Evolutionary conservation across 2,888 invertebrate species (phyloP).

Genomic region (Heliconius cydno): DNA sequence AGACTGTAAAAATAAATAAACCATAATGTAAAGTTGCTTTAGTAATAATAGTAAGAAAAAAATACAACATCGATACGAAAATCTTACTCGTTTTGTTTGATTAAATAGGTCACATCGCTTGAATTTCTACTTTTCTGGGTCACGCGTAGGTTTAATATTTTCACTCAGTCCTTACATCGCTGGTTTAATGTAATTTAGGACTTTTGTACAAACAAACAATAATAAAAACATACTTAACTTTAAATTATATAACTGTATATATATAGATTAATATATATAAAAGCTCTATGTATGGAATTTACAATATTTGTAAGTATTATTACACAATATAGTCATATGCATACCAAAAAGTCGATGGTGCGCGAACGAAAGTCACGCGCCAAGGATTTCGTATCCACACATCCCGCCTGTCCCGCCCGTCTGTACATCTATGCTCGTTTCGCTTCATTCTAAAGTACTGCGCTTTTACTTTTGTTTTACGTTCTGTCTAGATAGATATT

Average conservation of each 20-base stretch:
- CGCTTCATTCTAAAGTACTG: slow-evolving; percentile 43
- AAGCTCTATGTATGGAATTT: slow-evolving; percentile 57
- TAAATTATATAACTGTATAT: background rate
- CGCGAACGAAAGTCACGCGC: slow-evolving; percentile 78
- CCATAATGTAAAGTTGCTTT: background rate
- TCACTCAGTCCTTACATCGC: slow-evolving; percentile 16
- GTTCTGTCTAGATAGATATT: slow-evolving; percentile 30
- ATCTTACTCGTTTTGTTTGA: slow-evolving; percentile 26
- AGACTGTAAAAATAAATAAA: background rate
- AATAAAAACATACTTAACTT: background rate
- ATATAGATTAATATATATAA: background rate
- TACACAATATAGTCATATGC: slow-evolving; percentile 59
- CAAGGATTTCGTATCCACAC: slow-evolving; percentile 73
- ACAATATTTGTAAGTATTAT: slow-evolving; percentile 64
- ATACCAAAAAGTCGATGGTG: slow-evolving; percentile 74
- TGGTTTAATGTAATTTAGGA: slow-evolving; percentile 9
- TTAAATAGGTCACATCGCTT: slow-evolving; percentile 36
- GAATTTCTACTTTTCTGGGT: slow-evolving; percentile 51
- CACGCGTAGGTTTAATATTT: slow-evolving; percentile 37
- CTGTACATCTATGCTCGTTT: slow-evolving; percentile 40
- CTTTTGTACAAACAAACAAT: background rate
- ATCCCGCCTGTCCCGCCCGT: slow-evolving; percentile 59
- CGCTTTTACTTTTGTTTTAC: slow-evolving; percentile 34
- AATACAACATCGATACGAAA: slow-evolving; percentile 16
- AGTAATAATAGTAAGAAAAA: background rate